phyloP scores from a whole-genome alignment of 2,113 vertebrate genomes.

The Paramisgurnus dabryanus region DNA sequence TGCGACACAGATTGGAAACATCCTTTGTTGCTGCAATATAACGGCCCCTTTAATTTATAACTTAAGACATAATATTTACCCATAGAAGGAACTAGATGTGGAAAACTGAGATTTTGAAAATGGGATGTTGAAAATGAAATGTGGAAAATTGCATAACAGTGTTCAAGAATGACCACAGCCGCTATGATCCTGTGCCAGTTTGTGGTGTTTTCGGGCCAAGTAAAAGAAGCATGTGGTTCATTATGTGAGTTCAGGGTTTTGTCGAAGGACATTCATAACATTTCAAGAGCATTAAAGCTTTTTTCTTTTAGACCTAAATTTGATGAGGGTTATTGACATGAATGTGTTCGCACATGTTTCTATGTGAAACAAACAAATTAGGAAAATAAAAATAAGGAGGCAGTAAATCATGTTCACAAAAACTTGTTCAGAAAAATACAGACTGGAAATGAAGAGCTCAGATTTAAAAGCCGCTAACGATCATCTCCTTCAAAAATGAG shows the following conservation, averaged over 20 bases:
- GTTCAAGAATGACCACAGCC: not conserved
- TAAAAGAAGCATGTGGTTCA: too few relatives aligned
- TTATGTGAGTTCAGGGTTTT: not conserved
- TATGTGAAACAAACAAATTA: too few relatives aligned
- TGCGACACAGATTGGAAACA: conserved; percentile 6
- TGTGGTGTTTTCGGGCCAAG: not conserved
- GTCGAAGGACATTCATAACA: not conserved
- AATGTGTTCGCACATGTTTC: too few relatives aligned
- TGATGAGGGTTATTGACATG: not conserved
- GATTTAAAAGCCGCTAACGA: too few relatives aligned
- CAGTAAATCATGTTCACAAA: too few relatives aligned
- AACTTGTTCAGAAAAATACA: too few relatives aligned
- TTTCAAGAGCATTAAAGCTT: not conserved
- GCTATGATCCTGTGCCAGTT: not conserved
- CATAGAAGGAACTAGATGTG: not conserved
- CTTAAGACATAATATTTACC: not conserved
- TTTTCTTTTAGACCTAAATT: not conserved
- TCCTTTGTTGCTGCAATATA: not conserved
- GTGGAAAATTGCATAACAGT: not conserved
- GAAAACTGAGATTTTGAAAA: too few relatives aligned
- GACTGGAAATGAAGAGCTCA: too few relatives aligned
- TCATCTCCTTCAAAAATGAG: too few relatives aligned
- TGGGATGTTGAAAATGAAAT: not conserved
- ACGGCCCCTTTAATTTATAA: not conserved
- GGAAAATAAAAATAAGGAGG: too few relatives aligned